Evolutionary conservation across 2,797 vertebrate species (phyloP), one percentile per base, ranked within the genome.

Genomic region (Atherinosoma microstoma): DNA sequence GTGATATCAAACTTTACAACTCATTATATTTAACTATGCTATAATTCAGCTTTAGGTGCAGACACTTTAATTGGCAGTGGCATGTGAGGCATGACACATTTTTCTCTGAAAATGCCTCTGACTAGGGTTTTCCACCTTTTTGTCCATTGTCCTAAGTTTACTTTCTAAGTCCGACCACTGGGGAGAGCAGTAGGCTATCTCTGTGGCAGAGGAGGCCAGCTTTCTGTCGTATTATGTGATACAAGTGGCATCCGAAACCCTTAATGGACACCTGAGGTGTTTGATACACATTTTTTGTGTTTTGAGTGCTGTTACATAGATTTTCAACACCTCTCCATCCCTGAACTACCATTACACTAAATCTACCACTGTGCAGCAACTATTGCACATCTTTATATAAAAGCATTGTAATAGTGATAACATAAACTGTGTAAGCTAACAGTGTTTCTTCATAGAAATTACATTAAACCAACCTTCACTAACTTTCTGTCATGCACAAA

Each of bases 11-110:
- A 90, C 84, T 87, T 81, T 88, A 79, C 80, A 87, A 85, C 87
- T 89, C 91, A 90, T 89, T 89, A 86, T 78, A 68, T 82, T 90
- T 92, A 89, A 91, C 88, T 89, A 77, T 82, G 86, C 91, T 84
- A 90, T 92, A 93, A 91, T 86, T 93, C 84, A 89, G 79, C 80
- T 91, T 86, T 83, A 90, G 83, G 70, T 86, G 83, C 75, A 76
- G 91, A 87, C 90, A 89, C 72, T 90, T 91, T 92, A 90, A 92
- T 86, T 91, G 85, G 76, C 82, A 45, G 73, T 80, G 79, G 78
- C 83, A 88, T 85, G 60, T 83, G 88, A 91, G 82, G 77, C 84
- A 77, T 90, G 80, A 84, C 82, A 83, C 81, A 83, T 85, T 86
- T 88, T 84, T 84, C 85, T 74, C 73, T 62, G 61, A 80, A 79